phyloP scores from a whole-genome alignment of 2,888 invertebrate genomes.

The Tetropium fuscum region DNA sequence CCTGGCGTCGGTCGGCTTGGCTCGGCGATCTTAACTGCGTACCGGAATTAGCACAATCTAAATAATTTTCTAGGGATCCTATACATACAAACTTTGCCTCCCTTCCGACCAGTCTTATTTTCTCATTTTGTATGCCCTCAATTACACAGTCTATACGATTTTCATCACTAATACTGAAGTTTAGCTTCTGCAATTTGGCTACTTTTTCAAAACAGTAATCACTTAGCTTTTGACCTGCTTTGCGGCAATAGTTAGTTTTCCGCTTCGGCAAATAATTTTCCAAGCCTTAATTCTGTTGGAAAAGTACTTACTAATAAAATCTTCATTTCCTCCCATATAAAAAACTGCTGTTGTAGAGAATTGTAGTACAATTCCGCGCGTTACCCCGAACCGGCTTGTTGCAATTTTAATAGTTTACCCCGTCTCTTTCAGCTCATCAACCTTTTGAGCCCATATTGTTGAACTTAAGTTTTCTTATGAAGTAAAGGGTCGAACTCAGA shows the following conservation, averaged over 20 bases:
- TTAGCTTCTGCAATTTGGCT: background rate
- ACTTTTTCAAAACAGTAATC: conserved; percentile 6
- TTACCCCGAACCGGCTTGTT: background rate
- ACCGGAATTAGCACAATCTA: background rate
- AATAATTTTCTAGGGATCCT: background rate
- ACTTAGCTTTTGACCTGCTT: background rate
- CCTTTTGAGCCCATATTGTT: background rate
- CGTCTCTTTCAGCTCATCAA: background rate
- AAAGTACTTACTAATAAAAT: background rate
- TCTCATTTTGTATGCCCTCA: background rate
- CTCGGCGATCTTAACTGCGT: too few species aligned
- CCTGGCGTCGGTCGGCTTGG: too few species aligned
- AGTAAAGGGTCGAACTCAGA: background rate
- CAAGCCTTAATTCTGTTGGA: background rate
- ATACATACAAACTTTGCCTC: background rate
- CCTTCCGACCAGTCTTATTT: background rate
- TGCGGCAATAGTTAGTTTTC: background rate
- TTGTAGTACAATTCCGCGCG: background rate
- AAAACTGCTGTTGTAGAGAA: background rate
- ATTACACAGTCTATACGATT: background rate
- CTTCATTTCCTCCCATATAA: background rate
- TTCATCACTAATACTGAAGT: background rate
- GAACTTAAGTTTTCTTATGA: background rate
- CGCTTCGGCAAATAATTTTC: conserved; percentile 3
- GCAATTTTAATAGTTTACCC: background rate